Conservation (phyloP, 2,113 vertebrate genomes). For the Menura novaehollandiae region DNA sequence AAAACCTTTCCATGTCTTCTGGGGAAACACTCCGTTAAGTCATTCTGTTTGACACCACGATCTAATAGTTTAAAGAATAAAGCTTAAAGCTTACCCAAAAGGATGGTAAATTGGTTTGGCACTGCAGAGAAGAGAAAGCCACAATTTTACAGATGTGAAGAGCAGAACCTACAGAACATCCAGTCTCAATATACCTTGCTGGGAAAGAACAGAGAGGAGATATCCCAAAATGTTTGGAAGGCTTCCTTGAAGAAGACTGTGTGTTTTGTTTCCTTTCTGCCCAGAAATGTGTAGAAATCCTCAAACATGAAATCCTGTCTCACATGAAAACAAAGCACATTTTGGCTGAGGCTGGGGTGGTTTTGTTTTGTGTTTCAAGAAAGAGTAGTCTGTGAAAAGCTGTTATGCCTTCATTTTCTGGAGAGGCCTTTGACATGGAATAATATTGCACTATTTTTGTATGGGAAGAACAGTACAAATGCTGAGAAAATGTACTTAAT, state of each 20-base stretch:
- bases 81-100: not conserved
- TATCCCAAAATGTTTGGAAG: not conserved
- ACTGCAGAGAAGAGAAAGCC: not conserved
- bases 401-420: not conserved
- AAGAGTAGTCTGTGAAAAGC: not conserved
- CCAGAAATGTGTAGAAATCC: not conserved
- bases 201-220: not conserved
- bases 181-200: not conserved
- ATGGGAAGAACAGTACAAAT: not conserved
- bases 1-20: not conserved
- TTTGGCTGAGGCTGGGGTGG: not conserved
- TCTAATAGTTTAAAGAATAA: not conserved
- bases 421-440: not conserved
- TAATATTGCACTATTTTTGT: not conserved
- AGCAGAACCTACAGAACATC: not conserved
- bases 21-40: not conserved
- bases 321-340: not conserved
- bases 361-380: not conserved
- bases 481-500: not conserved
- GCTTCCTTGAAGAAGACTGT: not conserved
- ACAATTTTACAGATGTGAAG: not conserved
- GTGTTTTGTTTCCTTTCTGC: not conserved
- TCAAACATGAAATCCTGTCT: not conserved
- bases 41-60: not conserved
- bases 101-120: not conserved